Base-by-base conservation (phyloP, 1,140 invertebrate genomes). In the Scaptomyza hsui region DNA sequence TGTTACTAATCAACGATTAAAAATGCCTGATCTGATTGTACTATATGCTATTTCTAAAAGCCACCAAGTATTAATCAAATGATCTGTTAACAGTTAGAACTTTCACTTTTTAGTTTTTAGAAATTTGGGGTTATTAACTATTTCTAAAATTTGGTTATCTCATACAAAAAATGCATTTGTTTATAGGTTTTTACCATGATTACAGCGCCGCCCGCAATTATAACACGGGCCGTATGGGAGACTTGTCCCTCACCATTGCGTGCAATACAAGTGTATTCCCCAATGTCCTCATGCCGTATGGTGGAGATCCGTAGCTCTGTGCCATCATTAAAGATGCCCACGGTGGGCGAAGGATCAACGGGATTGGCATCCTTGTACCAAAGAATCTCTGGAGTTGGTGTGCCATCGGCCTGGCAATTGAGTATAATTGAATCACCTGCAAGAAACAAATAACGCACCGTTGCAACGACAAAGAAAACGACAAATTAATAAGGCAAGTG, bases 231-330 rank as follows among this genome's bases (percentile, higher is more conserved):
- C 29, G 96, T 97, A 92, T 98, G 97, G 85, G 96, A 97, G 68
- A 98, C 96, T 92, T 97, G 96, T 21, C 98, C 98, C 93, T 99
- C 97, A 71, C 96, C 96, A 93, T 99, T 99, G 65, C 96, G 94
- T 69, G 97, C 97, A 77, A 97, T 96, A 93, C 98, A 99, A 56
- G 96, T 97, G 92, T 99, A 99, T 92, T 98, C 97, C 13, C 97
- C 98, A 72, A 98, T 98, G 91, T 99, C 97, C 80, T 97, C 95
- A 91, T 96, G 95, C 74, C 97, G 94, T 81, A 99, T 96, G 90
- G 96, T 97, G 70, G 95, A 95, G 90, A 99, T 98, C 80, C 96
- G 94, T 53, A 98, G 93, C 91, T 98, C 97, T 19, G 97, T 97
- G 71, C 97, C 96, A 92, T 97, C 96, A 92, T 97, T 97, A 92